Conservation (phyloP, 1,140 invertebrate genomes). For the Drosophila pandora region DNA sequence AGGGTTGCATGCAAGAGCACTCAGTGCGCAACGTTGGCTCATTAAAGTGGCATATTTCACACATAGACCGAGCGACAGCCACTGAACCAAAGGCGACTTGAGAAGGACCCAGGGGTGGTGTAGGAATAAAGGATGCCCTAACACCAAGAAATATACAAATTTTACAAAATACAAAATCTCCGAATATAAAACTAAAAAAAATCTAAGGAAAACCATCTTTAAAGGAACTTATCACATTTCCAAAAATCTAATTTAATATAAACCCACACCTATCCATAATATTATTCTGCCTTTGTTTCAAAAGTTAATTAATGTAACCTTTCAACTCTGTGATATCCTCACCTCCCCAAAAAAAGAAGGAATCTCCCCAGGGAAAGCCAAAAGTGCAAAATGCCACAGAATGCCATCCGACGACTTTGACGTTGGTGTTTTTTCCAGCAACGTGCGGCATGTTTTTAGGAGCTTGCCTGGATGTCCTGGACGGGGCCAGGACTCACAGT, state of each 20-base stretch:
- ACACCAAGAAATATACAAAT: not conserved
- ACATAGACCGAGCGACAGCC: slow-evolving; percentile 65
- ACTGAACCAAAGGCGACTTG: slow-evolving; percentile 51
- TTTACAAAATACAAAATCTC: not conserved
- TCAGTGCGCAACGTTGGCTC: slow-evolving; percentile 76
- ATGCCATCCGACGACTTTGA: slow-evolving; percentile 41
- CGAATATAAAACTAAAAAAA: not conserved
- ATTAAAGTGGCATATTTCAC: slow-evolving; percentile 82
- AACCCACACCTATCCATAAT: not conserved
- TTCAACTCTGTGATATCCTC: slow-evolving; percentile 1
- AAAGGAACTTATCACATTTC: not conserved
- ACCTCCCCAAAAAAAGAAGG: not conserved
- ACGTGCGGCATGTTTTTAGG: slow-evolving; percentile 39
- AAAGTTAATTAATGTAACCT: slow-evolving; percentile 24
- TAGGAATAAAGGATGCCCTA: not conserved
- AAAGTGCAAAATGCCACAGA: slow-evolving; percentile 27
- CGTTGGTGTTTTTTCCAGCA: slow-evolving; percentile 41
- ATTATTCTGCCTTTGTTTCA: not conserved
- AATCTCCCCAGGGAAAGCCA: slow-evolving; percentile 2
- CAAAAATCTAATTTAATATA: not conserved
- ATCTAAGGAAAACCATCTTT: not conserved
- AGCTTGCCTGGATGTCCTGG: slow-evolving; percentile 34
- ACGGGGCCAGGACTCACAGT: slow-evolving; percentile 15
- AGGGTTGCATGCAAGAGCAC: slow-evolving; percentile 54
- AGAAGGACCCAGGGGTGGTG: not conserved